Evolutionary conservation across 2,113 vertebrate species (phyloP).

Genomic region (Seriola aureovittata): DNA sequence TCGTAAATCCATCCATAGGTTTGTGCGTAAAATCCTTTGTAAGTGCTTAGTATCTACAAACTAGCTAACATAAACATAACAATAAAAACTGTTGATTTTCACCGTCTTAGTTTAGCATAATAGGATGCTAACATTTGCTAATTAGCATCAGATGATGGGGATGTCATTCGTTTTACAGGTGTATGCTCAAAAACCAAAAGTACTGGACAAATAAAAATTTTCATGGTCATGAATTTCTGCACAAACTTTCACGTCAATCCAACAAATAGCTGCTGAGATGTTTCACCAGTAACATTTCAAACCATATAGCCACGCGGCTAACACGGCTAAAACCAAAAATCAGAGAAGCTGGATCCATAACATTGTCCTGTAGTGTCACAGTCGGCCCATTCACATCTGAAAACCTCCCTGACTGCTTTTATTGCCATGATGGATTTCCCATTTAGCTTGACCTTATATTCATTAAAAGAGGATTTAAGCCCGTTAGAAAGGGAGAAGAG

Average conservation of each 20-base stretch:
- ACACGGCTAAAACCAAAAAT: slow-evolving; percentile 1
- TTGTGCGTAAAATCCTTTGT: too few relatives aligned
- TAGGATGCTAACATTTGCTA: not conserved
- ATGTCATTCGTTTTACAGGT: too few relatives aligned
- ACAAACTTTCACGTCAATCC: not conserved
- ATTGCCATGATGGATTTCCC: slow-evolving; percentile 81
- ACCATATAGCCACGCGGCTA: not conserved
- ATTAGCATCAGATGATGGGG: not conserved
- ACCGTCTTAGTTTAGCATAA: not conserved
- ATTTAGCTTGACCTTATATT: slow-evolving; percentile 88
- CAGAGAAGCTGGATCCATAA: slow-evolving; percentile 24
- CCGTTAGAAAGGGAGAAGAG: slow-evolving; percentile 84
- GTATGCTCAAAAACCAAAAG: too few relatives aligned
- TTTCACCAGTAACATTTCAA: not conserved
- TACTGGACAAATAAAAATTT: too few relatives aligned
- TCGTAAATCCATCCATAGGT: too few relatives aligned
- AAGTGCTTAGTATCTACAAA: too few relatives aligned
- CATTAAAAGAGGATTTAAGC: slow-evolving; percentile 89
- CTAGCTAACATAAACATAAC: too few relatives aligned
- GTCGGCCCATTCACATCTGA: slow-evolving; percentile 38
- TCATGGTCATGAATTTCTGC: not conserved
- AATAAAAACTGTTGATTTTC: too few relatives aligned
- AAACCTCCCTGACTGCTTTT: slow-evolving; percentile 66
- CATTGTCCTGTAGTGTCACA: not conserved
- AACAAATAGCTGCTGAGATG: not conserved